These are phyloP conservation scores for Dicrurus megarhynchus DNA, from an alignment of 2,113 vertebrate species.

Conservation along the genomic window DNA sequence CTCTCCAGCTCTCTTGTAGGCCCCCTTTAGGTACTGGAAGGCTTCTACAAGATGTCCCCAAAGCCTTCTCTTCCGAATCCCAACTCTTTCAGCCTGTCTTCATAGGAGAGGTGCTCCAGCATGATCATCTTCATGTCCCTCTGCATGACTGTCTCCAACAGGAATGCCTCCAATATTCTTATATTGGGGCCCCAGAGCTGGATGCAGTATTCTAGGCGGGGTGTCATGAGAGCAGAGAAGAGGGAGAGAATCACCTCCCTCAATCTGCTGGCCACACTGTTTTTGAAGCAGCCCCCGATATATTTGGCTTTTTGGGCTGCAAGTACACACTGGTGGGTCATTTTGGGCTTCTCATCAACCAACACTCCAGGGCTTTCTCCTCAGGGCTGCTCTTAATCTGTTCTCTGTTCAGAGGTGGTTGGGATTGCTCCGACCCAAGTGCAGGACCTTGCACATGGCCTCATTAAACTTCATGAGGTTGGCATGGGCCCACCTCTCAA, in stretches of 20 bases:
- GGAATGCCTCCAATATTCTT: background rate
- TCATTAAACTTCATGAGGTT: background rate
- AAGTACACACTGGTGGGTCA: background rate
- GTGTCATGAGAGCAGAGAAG: background rate
- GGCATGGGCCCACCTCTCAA: background rate
- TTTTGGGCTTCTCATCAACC: background rate
- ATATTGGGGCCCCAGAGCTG: background rate
- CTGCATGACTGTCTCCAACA: background rate
- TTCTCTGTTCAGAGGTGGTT: background rate
- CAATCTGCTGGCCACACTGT: accelerated
- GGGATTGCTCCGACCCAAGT: background rate
- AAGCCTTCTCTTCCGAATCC: background rate
- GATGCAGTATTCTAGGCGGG: background rate
- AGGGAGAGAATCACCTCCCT: background rate
- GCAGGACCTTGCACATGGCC: background rate
- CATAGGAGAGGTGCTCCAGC: background rate
- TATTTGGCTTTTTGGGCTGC: accelerated
- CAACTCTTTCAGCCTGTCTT: background rate
- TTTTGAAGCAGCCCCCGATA: background rate
- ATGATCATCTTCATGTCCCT: background rate
- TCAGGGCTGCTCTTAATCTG: background rate
- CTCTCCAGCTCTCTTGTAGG: background rate
- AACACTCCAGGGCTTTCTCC: background rate
- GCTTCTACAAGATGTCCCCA: background rate
- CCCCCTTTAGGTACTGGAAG: background rate